Evolutionary conservation across 2,888 invertebrate species (phyloP), one percentile per base, ranked within the genome.

Genomic region (Mimas tiliae): DNA sequence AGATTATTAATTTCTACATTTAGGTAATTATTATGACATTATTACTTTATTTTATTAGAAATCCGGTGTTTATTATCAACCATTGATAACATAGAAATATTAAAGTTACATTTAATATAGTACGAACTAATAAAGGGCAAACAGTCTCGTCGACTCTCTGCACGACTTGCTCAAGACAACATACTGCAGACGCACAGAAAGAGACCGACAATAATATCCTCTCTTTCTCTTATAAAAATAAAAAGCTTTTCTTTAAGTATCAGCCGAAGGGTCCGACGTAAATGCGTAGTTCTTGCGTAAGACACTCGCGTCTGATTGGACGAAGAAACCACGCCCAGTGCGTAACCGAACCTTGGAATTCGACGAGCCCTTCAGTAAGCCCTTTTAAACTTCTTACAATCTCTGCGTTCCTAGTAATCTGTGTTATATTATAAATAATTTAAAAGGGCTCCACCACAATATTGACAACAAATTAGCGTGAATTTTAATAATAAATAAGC

Each of bases 341-440:
- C 93, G 93, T 93, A 87, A 77, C 81, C 79, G 79, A 87, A 90
- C 90, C 88, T 88, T 90, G 86, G 85, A 88, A 83, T 89, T 87
- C 83, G 83, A 81, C 85, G 82, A 82, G 87, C 91, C 93, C 93
- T 91, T 90, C 75, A 73, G 71, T 74, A 73, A 27, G 86, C 92
- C 94, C 91, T 93, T 91, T 81, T 72, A 52, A 87, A 71, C 92
- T 91, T 89, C 81, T 89, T 76, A 72, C 66, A 75, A 67, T 77
- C 82, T 88, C 81, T 94, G 91, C 73, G 76, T 70, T 83, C 93
- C 93, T 90, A 82, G 94, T 94, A 81, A 78, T 78, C 86, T 88
- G 92, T 88, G 91, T 94, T 94, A 93, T 94, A 94, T 92, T 94
- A 94, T 94, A 94, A 94, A 94, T 94, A 94, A 93, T 93, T 93